phyloP scores from a whole-genome alignment of 64 coral and sea anemone species.

The Porites lutea region DNA sequence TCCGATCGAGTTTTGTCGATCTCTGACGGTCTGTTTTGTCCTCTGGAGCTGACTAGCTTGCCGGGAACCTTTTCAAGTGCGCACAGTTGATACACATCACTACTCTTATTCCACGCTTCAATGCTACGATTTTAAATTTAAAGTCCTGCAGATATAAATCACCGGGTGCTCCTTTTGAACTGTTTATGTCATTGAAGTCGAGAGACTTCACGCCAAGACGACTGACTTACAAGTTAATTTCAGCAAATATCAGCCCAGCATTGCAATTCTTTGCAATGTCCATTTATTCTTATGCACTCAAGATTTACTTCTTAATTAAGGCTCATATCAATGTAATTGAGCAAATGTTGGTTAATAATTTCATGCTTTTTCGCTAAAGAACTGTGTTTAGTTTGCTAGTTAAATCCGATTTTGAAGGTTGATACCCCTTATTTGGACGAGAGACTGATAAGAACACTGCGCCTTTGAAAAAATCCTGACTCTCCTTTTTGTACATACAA shows the following conservation, averaged over 20 bases:
- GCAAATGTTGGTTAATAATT: not conserved
- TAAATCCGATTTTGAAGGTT: constrained; percentile 6
- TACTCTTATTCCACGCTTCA: not conserved
- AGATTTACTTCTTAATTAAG: constrained; percentile 25
- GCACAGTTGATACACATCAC: not conserved
- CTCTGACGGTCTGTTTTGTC: not conserved
- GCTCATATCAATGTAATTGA: constrained; percentile 17
- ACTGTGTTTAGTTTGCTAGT: not conserved
- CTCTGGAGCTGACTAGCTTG: not conserved
- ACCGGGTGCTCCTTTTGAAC: too few relatives aligned
- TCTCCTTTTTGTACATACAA: not conserved
- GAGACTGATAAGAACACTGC: not conserved
- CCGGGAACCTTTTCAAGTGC: not conserved
- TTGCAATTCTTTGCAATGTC: not conserved
- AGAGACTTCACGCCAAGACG: not conserved
- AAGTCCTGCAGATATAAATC: not conserved
- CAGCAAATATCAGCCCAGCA: too few relatives aligned
- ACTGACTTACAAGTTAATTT: not conserved
- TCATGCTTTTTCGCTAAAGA: too few relatives aligned
- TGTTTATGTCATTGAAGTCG: not conserved
- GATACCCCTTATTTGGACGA: too few relatives aligned
- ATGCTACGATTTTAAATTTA: not conserved
- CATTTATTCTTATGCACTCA: not conserved
- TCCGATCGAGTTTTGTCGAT: constrained; percentile 18
- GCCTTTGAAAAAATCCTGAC: not conserved